A percentile compares a stretch with the other conserved stretches of the same genome.
These are phyloP conservation scores for Xylota segnis DNA, from an alignment of 2,888 invertebrate species.

Conservation along the genomic window DNA sequence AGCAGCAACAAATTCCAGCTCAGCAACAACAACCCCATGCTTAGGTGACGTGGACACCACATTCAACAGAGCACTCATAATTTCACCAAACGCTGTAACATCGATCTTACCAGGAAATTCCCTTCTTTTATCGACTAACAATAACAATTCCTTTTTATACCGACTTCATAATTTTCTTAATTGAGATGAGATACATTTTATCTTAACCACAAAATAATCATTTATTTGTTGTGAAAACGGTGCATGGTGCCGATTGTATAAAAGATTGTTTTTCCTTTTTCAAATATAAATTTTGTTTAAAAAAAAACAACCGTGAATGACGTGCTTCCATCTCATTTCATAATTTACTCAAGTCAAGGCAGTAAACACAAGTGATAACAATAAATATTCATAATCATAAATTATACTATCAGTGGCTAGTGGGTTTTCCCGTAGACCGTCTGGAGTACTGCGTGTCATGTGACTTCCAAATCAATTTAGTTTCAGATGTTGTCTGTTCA, in stretches of 20 bases:
- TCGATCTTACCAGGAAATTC: conserved; percentile 47
- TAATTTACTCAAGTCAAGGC: too few relatives aligned
- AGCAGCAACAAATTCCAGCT: conserved; percentile 75
- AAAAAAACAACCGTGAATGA: conserved; percentile 2
- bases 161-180: conserved; percentile 22
- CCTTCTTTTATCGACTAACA: conserved; percentile 32
- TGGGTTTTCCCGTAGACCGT: too few relatives aligned
- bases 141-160: conserved; percentile 63
- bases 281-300: conserved; percentile 66
- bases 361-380: too few relatives aligned
- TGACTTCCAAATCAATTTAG: too few relatives aligned
- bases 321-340: too few relatives aligned
- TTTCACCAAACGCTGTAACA: conserved; percentile 24
- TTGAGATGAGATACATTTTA: not conserved
- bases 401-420: too few relatives aligned
- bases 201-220: conserved; percentile 30
- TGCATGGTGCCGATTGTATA: conserved; percentile 43
- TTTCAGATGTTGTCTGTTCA: too few relatives aligned
- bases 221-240: conserved; percentile 62
- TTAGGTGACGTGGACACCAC: not conserved
- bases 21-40: conserved; percentile 52
- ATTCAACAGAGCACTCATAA: conserved; percentile 16
- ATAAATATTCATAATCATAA: too few relatives aligned
- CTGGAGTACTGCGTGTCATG: too few relatives aligned
- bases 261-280: conserved; percentile 51